Evolutionary conservation across 2,113 vertebrate species (phyloP), one percentile per base, ranked within the genome.

Genomic region (Crotophaga sulcirostris): DNA sequence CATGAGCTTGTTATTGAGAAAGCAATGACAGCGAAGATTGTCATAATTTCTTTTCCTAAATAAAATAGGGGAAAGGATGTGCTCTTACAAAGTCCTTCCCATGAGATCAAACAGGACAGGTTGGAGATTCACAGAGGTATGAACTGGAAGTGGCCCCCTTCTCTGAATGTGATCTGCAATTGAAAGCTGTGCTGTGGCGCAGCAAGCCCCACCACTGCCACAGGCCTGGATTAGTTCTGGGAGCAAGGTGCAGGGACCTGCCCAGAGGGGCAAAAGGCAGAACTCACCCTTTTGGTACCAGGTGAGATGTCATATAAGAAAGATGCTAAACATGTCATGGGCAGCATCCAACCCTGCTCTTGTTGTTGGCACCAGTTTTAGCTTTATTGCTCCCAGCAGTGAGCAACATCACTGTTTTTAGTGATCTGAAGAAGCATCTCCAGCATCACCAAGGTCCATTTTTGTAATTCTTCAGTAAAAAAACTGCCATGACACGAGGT

Each of bases 91-190:
- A 82, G 16, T 25, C 33, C 17, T 47, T 87, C 21, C 21, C 38
- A 25, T 3, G 20, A 93, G 18, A 40, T 44, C 62, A n/a, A 59
- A 42, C 44, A 36, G 14, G 29, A 38, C 40, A 64, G 11, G 47
- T 38, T 54, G 55, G 36, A 74, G 55, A 58, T 54, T 49, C 25
- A 49, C 2, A 11, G 20, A 47, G 11, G 8, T 42, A 38, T 7
- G 4, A 69, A 56, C 3, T 4, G 31, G 15, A 9, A 54, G 15
- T 0, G 0, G 34, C n/a, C 55, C 21, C 36, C 23, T 44, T 77
- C 52, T 44, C n/a, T 45, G 31, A 25, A 60, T 0, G 24, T 4
- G 2, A 31, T 21, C 49, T 26, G 59, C 58, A 76, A 42, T 7
- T 7, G 16, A 34, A 44, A 87, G 47, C 34, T 13, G 31, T 9